Evolutionary conservation across 2,113 vertebrate species (phyloP).

Genomic region (Colaptes auratus): DNA sequence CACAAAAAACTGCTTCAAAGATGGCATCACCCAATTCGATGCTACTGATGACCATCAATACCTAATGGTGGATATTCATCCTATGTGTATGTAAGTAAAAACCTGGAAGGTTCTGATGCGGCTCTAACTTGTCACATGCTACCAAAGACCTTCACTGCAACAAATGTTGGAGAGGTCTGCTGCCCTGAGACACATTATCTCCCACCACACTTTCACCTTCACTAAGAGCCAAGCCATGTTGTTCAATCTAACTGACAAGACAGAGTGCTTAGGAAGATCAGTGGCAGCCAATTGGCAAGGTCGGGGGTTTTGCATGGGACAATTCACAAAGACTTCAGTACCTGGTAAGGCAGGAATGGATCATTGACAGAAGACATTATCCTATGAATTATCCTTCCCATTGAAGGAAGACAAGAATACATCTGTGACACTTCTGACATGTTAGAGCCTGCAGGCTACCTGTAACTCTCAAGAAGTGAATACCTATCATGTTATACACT

Average conservation of each 20-base stretch:
- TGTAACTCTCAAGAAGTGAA: background rate
- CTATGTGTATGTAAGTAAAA: rapidly evolving
- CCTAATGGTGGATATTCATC: background rate
- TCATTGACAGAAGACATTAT: background rate
- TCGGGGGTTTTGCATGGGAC: background rate
- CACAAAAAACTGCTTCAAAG: background rate
- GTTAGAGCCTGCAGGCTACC: background rate
- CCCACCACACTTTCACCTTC: background rate
- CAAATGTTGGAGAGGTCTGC: background rate
- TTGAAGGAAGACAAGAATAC: background rate
- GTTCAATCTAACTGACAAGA: background rate
- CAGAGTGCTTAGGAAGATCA: rapidly evolving
- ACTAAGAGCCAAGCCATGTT: background rate
- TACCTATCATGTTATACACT: rapidly evolving
- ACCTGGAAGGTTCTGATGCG: background rate
- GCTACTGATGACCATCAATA: rapidly evolving
- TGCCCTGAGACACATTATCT: background rate
- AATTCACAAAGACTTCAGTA: background rate
- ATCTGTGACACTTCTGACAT: background rate
- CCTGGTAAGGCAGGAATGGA: background rate
- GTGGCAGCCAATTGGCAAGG: background rate
- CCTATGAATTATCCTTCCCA: background rate
- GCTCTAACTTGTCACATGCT: background rate
- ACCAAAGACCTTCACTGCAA: rapidly evolving
- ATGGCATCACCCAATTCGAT: background rate